Evolutionary conservation across 2,888 invertebrate species (phyloP), one percentile per base, ranked within the genome.

Genomic region (Zaprionus obscuricornis): DNA sequence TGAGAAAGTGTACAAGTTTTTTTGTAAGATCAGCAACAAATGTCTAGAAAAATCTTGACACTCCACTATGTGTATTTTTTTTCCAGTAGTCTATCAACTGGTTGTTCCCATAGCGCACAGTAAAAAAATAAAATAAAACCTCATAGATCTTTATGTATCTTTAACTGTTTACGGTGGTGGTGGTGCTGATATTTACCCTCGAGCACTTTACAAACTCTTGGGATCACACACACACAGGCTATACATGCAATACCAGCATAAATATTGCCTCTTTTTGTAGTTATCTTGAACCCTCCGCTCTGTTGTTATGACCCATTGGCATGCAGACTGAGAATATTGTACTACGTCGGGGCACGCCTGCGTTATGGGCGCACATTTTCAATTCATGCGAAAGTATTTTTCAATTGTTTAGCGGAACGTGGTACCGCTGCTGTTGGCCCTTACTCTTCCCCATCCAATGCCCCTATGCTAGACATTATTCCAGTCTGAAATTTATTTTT

Each of bases 311-410:
- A 66, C 62, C 67, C 60, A 70, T 59, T 43, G 58, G 66, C 83
- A 78, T 59, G 79, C 79, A 79, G 64, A 31, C 27, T 52, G 22
- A 20, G 4, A 20, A 29, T n/a, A 29, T 10, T 11, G 4, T 39
- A 33, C 33, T 24, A 27, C 24, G n/a, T 37, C 33, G 47, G 33
- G 81, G 74, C 77, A 76, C 84, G 78, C 84, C 78, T 84, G 81
- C 81, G 84, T 84, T 64, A 33, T 64, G 46, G 34, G 29, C 36
- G 49, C 68, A 39, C 51, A 59, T 34, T 69, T 65, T 40, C 45
- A 65, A 51, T 55, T 66, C 76, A 83, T 78, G 79, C 81, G 72
- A 85, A 81, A 82, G 69, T 78, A 81, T 81, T 81, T 57, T 74
- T 54, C 72, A 69, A 36, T 63, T 55, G 70, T 57, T 65, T 47